Conservation (phyloP, 2,113 vertebrate genomes). For the Siniperca knerii region DNA sequence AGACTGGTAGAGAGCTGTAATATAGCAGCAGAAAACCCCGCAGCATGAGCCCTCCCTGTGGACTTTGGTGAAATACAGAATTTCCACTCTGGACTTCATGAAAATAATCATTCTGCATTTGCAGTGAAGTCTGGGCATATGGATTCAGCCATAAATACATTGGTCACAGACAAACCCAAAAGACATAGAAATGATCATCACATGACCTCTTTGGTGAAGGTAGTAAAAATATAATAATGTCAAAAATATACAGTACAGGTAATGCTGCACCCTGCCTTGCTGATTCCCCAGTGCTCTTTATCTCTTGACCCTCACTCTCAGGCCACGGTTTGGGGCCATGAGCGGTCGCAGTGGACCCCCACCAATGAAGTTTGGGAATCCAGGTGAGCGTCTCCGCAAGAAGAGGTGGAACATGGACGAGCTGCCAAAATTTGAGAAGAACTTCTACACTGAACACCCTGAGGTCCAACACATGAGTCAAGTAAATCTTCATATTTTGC, state of each 20-base stretch:
- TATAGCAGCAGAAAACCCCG: background rate
- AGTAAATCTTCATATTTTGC: constrained; percentile 74
- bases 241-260: background rate
- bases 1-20: background rate
- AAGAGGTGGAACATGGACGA: constrained; percentile 97
- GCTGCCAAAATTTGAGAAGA: constrained; percentile 98
- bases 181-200: background rate
- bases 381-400: constrained; percentile 94
- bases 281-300: background rate
- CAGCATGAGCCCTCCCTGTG: background rate
- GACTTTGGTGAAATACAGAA: background rate
- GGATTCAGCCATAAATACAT: background rate
- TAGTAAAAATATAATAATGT: too few relatives aligned
- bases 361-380: constrained; percentile 95
- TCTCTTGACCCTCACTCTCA: constrained; percentile 26
- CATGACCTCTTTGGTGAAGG: background rate
- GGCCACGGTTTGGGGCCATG: constrained; percentile 85
- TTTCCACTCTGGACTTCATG: background rate
- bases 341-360: constrained; percentile 85
- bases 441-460: constrained; percentile 94
- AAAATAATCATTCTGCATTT: background rate
- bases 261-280: background rate
- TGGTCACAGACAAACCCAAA: background rate
- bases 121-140: background rate
- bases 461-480: constrained; percentile 91